Evolutionary conservation across 1,140 invertebrate genomes (phyloP), one percentile per base, ranked within the genome.

Genomic region (Solenopsis invicta): DNA sequence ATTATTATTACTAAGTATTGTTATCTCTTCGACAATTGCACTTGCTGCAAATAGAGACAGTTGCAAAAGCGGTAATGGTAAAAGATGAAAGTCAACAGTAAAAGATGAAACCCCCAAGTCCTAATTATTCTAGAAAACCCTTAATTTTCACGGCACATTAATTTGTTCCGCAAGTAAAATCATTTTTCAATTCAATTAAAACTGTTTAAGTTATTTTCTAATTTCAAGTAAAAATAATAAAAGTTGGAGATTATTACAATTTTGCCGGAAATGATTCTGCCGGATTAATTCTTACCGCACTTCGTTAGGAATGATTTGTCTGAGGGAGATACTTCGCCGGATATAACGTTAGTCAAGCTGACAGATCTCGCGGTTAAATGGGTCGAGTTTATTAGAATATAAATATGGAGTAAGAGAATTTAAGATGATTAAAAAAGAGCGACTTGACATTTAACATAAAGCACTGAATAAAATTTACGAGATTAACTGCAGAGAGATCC

Each of bases 311-410:
- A 56, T 13, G 9, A 74, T 66, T 52, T 18, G 48, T 54, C 50
- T 45, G 13, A 37, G 24, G 16, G n/a, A 72, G 41, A 82, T 50
- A 61, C 37, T 10, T 72, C 67, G 59, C 5, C 24, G 54, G 13
- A 84, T 50, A 24, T n/a, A 24, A 61, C 24, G 41, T 84, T 62
- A 62, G 59, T 50, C 41, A 8, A 61, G 69, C 80, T 61, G 80
- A 5, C 54, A 84, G 54, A 69, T 24, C 56, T 84, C 54, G 8
- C 41, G 24, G 24, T n/a, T 74, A 24, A 54, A 56, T 41, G 75
- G 80, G 5, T 24, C 54, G 41, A 9, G 41, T 84, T 62, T 84
- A 62, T 84, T 84, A 84, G 13, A 84, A 75, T 84, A 84, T 84
- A 67, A 18, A 82, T 82, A 61, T 56, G 10, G 56, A 18, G 67